Conservation (phyloP, 23 tunicate species). For the Oikopleura albicans region DNA sequence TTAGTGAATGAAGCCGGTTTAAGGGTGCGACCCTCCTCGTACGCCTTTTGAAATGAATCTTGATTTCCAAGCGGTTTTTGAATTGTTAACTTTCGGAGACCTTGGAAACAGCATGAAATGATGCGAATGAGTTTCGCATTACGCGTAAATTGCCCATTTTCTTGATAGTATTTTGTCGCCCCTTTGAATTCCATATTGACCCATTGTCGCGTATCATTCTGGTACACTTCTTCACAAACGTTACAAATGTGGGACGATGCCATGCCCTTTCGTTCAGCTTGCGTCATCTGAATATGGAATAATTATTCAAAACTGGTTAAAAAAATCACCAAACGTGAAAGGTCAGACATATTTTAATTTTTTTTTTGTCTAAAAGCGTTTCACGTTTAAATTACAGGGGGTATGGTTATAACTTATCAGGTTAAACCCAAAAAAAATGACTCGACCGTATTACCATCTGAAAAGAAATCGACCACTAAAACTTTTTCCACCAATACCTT, state of each 20-base stretch:
- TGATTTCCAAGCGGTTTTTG: background rate
- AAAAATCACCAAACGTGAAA: no score
- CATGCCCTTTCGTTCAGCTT: background rate
- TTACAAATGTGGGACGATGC: background rate
- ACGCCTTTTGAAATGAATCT: background rate
- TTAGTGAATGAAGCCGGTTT: background rate
- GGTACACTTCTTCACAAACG: background rate
- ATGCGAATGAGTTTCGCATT: background rate
- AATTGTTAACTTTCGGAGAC: background rate
- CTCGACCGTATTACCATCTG: no score
- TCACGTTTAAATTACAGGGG: no score
- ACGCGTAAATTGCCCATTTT: background rate
- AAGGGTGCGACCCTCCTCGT: background rate
- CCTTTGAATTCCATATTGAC: background rate
- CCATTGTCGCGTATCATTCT: background rate
- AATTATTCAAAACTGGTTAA: no score
- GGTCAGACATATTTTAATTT: no score
- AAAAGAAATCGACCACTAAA: no score
- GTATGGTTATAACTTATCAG: no score
- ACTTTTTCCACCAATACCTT: no score
- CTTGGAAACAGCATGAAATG: conserved; percentile 3
- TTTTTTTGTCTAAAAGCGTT: no score
- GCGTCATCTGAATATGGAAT: background rate
- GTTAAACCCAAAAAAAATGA: no score
- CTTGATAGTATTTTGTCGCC: background rate